Percentiles rank a stretch among this genome's conserved stretches.
These are phyloP conservation scores for Pedionomus torquatus DNA, from an alignment of 2,113 vertebrate genomes.

Conservation along the genomic window DNA sequence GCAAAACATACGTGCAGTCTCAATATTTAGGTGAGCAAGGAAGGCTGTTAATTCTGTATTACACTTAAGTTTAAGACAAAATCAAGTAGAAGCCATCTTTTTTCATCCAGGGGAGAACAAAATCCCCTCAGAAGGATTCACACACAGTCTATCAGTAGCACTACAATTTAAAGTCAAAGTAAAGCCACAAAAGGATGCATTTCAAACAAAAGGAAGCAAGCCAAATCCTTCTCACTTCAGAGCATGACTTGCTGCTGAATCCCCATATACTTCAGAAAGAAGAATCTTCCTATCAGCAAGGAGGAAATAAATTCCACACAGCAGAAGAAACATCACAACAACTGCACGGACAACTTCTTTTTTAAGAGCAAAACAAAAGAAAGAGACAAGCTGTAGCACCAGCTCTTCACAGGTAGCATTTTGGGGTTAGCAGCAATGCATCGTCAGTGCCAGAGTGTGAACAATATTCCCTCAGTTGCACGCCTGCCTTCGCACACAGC, in stretches of 20 bases:
- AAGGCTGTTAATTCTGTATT: neutral
- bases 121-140: neutral
- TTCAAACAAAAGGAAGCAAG: neutral
- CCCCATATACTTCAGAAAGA: neutral
- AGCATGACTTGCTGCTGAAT: neutral
- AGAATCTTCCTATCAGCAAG: neutral
- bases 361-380: neutral
- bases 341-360: neutral
- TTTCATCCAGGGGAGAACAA: neutral
- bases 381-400: neutral
- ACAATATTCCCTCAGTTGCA: neutral
- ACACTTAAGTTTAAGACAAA: neutral
- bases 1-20: neutral
- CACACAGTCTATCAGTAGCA: neutral
- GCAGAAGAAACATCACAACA: neutral
- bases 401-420: neutral
- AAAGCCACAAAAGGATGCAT: neutral
- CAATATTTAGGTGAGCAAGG: neutral
- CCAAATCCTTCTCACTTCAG: neutral
- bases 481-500: neutral
- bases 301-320: neutral
- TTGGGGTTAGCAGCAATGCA: neutral
- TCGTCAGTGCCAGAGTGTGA: rapidly evolving
- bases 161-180: neutral
- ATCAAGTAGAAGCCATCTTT: neutral